Evolutionary conservation across 2,888 invertebrate genomes (phyloP).

Genomic region (Melinopterus prodromus): DNA sequence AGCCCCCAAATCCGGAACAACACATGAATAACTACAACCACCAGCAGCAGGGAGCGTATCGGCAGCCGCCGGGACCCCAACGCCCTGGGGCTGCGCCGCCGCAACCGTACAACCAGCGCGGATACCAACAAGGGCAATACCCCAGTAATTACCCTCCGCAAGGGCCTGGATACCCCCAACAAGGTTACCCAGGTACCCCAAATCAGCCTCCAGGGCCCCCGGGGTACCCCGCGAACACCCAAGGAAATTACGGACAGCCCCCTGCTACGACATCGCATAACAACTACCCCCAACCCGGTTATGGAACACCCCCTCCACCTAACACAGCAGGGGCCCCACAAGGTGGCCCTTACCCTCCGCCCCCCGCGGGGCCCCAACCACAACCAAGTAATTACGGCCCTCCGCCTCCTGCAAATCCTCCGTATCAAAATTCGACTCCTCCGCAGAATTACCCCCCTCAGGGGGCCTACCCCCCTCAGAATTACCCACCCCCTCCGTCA

Average conservation of each 20-base stretch:
- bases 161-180: conserved; percentile 71
- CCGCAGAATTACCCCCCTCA: conserved; percentile 57
- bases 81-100: conserved; percentile 68
- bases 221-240: conserved; percentile 68
- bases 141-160: conserved; percentile 73
- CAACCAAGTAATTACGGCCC: conserved; percentile 54
- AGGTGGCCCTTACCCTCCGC: conserved; percentile 57
- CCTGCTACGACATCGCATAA: conserved; percentile 66
- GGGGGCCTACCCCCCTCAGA: conserved; percentile 62
- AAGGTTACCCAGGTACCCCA: conserved; percentile 66
- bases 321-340: conserved; percentile 32
- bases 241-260: conserved; percentile 69
- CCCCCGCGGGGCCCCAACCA: conserved; percentile 45
- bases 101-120: conserved; percentile 71
- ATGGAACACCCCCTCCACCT: conserved; percentile 55
- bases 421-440: conserved; percentile 51
- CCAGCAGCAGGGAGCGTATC: conserved; percentile 61
- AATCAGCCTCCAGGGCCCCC: conserved; percentile 66
- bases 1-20: conserved; percentile 56
- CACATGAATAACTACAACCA: conserved; percentile 60
- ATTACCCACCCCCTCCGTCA: conserved; percentile 66
- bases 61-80: conserved; percentile 64
- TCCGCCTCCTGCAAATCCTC: conserved; percentile 55
- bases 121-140: conserved; percentile 74
- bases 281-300: conserved; percentile 65